Evolutionary conservation across 1,140 invertebrate species (phyloP).

Genomic region (Caenorhabditis inopinata): DNA sequence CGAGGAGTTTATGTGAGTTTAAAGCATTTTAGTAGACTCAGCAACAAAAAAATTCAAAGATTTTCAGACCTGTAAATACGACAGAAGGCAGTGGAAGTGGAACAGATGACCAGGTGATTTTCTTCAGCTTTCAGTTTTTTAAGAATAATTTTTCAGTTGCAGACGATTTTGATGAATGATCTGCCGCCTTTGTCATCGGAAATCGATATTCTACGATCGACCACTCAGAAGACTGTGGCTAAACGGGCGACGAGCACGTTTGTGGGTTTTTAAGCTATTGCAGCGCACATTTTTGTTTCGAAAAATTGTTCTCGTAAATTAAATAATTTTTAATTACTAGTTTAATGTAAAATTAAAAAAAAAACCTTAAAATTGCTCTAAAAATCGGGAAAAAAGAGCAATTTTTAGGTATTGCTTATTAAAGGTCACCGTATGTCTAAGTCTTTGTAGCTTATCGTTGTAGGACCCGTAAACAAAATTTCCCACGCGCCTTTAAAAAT

Average conservation of each 20-base stretch:
- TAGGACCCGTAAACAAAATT: too few species aligned
- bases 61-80: conserved; percentile 15
- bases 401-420: not conserved
- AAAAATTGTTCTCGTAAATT: too few species aligned
- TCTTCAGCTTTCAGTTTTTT: not conserved
- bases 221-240: not conserved
- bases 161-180: conserved; percentile 16
- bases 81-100: conserved; percentile 13
- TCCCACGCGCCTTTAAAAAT: not conserved
- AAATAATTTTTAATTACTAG: too few species aligned
- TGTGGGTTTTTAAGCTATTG: conserved; percentile 39
- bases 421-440: too few species aligned
- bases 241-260: conserved; percentile 11
- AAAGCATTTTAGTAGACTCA: too few species aligned
- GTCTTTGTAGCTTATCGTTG: too few species aligned
- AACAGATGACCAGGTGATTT: not conserved
- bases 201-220: not conserved
- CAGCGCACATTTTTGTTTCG: too few species aligned
- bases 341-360: too few species aligned
- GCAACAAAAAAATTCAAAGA: not conserved
- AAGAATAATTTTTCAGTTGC: not conserved
- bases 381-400: not conserved
- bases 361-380: too few species aligned
- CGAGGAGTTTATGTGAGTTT: not conserved
- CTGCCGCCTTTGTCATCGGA: not conserved